phyloP scores from a whole-genome alignment of 2,797 vertebrate species.

The Lithobates pipiens region DNA sequence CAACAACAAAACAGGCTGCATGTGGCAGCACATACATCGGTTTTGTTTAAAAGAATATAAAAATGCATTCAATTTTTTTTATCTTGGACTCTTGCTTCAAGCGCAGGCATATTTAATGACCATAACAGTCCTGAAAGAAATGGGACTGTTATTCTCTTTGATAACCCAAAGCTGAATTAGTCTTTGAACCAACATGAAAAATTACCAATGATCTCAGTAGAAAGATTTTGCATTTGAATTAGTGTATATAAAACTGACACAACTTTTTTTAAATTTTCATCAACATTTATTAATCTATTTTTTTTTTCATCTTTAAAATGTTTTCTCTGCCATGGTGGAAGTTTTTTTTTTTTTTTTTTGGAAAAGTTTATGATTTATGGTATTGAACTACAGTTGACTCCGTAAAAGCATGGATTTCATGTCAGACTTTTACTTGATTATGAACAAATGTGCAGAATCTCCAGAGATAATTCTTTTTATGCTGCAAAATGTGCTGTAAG shows the following conservation, averaged over 20 bases:
- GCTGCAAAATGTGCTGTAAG: conserved; percentile 43
- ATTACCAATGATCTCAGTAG: neutral
- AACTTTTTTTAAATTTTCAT: neutral
- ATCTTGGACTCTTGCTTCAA: too few relatives aligned
- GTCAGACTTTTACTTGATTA: conserved; percentile 50
- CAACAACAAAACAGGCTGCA: too few relatives aligned
- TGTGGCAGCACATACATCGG: too few relatives aligned
- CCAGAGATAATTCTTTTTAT: conserved; percentile 45
- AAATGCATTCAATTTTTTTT: too few relatives aligned
- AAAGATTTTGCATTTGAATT: neutral
- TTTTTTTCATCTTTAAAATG: neutral
- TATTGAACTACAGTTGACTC: conserved; percentile 49
- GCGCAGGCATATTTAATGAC: too few relatives aligned
- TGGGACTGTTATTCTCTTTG: neutral
- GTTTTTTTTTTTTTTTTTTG: neutral
- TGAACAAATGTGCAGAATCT: conserved; percentile 48
- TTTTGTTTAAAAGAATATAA: too few relatives aligned
- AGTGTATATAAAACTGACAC: neutral
- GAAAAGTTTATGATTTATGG: conserved; percentile 41
- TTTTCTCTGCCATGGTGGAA: neutral
- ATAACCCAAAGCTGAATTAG: neutral
- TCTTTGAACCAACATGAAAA: neutral
- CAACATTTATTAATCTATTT: neutral
- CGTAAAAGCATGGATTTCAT: conserved; percentile 56
- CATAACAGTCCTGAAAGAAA: too few relatives aligned